Evolutionary conservation across 2,797 vertebrate species (phyloP).

Genomic region (Enteromius radiatus): DNA sequence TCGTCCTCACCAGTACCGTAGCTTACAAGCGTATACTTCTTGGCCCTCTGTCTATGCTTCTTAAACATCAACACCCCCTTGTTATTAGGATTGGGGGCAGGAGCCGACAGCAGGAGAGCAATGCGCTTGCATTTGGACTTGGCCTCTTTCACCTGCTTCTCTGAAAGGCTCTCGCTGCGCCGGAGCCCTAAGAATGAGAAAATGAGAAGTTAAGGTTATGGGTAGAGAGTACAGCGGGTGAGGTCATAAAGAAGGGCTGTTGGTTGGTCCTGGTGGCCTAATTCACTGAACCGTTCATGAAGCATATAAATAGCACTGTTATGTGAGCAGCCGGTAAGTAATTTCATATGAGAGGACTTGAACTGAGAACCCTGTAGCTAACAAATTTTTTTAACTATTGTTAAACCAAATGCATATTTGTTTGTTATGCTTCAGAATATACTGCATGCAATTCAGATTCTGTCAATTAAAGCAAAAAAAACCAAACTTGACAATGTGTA

Average conservation of each 20-base stretch:
- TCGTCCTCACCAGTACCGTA: slow-evolving; percentile 96
- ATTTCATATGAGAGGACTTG: slow-evolving; percentile 31
- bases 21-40: slow-evolving; percentile 95
- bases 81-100: slow-evolving; percentile 92
- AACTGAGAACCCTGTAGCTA: neutral
- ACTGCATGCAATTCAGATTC: neutral
- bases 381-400: neutral
- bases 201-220: slow-evolving; percentile 32
- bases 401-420: neutral
- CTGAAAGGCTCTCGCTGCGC: slow-evolving; percentile 93
- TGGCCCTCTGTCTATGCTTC: slow-evolving; percentile 92
- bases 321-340: slow-evolving; percentile 46
- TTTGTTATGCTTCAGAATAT: neutral
- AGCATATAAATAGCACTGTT: slow-evolving; percentile 55
- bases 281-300: slow-evolving; percentile 40
- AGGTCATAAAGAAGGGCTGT: slow-evolving; percentile 34
- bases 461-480: neutral
- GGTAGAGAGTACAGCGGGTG: neutral
- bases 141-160: slow-evolving; percentile 97
- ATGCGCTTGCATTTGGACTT: slow-evolving; percentile 99
- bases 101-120: slow-evolving; percentile 90
- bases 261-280: slow-evolving; percentile 39
- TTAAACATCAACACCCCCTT: slow-evolving; percentile 99
- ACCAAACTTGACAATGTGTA: neutral
- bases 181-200: slow-evolving; percentile 83